Evolutionary conservation across 1,140 invertebrate genomes (phyloP), one percentile per base, ranked within the genome.

Genomic region (Mya arenaria): DNA sequence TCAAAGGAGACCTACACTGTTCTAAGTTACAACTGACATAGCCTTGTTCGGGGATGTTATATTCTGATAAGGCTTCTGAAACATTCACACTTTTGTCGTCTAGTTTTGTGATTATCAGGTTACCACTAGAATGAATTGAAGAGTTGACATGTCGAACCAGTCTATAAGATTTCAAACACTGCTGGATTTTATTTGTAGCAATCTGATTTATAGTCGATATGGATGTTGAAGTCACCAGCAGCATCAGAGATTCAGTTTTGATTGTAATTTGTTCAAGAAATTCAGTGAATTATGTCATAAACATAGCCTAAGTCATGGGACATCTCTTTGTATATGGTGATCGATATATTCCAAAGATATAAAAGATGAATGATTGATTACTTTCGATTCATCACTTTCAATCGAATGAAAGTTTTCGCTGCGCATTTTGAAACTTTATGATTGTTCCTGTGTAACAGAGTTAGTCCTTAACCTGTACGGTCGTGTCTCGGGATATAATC

Each of bases 11-110:
- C 10, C 63, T 17, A 66, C 23, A 66, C 34, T 66, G 63, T 36
- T 66, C 25, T 10, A 66, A 30, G 32, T 66, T 34, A 36, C 63
- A 66, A 13, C 36, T 69, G 34, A 30, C 63, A 36, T 30, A 66
- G 30, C 63, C 17, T 10, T 66, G 63, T 30, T 66, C 63, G 34
- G 63, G 34, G 6, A 66, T 66, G 66, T 32, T 30, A 66, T 66
- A 66, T 17, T 66, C 63, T 32, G 63, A 34, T 30, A 66, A 8
- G 13, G 34, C 17, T 10, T 60, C 28, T 17, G 56, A n/a, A 25
- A 60, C 56, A 15, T 28, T 60, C 8, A 28, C 56, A 60, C 25
- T 8, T 60, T 60, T 60, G 56, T 60, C 56, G 8, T 60, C 56
- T 10, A n/a, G 8, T 13, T 60, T 66, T 66, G 63, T 66, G 19